These are phyloP conservation scores for Callosobruchus maculatus DNA, from an alignment of 2,888 invertebrate genomes.

Conservation along the genomic window DNA sequence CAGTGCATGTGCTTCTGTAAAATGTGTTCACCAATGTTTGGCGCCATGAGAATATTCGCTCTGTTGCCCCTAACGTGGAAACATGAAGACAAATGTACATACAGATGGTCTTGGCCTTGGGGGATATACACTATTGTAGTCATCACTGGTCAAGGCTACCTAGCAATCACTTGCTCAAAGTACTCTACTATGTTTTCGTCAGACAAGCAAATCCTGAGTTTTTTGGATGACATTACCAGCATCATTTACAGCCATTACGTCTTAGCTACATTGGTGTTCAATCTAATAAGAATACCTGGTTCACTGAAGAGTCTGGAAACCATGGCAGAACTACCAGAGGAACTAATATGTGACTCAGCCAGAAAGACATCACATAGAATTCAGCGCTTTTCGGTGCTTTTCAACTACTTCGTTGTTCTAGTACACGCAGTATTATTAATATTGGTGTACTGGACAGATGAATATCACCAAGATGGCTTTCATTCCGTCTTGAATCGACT, in stretches of 20 bases:
- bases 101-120: conserved; percentile 36
- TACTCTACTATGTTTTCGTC: not conserved
- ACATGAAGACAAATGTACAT: conserved; percentile 38
- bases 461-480: not conserved
- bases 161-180: not conserved
- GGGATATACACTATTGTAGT: conserved; percentile 28
- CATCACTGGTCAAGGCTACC: not conserved
- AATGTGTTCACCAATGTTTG: conserved; percentile 30
- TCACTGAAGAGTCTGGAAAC: conserved; percentile 37
- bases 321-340: conserved; percentile 31
- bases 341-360: conserved; percentile 40
- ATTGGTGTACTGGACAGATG: not conserved
- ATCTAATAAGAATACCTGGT: conserved; percentile 31
- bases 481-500: not conserved
- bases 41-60: conserved; percentile 35
- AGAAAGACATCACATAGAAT: conserved; percentile 24
- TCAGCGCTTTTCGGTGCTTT: not conserved
- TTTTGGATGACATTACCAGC: conserved; percentile 33
- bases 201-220: not conserved
- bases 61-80: conserved; percentile 37
- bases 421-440: not conserved
- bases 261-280: conserved; percentile 29
- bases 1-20: conserved; percentile 35
- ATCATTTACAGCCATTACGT: conserved; percentile 37
- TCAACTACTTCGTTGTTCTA: not conserved